Evolutionary conservation across 2,113 vertebrate genomes (phyloP).

Genomic region (Alligator mississippiensis): DNA sequence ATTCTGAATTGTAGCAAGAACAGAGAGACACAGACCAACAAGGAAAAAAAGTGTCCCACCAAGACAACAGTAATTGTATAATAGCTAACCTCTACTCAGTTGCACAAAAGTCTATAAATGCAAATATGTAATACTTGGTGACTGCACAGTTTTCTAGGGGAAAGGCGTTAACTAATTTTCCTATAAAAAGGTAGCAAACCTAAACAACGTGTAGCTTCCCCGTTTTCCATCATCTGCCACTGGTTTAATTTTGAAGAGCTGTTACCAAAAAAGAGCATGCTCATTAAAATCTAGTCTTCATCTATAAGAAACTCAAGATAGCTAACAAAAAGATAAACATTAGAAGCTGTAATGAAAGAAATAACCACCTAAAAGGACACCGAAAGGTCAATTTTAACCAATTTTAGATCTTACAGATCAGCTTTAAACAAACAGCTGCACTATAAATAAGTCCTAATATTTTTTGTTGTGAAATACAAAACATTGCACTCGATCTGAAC

Average conservation of each 20-base stretch:
- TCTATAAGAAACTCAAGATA: not conserved
- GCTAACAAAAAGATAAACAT: not conserved
- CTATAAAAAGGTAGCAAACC: not conserved
- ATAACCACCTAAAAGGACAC: rapidly evolving
- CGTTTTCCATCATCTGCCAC: not conserved
- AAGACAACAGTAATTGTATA: not conserved
- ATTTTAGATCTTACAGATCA: not conserved
- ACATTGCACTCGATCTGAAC: not conserved
- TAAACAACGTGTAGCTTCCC: not conserved
- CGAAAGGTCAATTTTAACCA: not conserved
- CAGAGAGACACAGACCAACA: not conserved
- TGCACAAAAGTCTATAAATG: not conserved
- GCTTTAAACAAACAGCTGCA: not conserved
- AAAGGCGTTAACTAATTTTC: not conserved
- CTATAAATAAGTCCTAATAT: not conserved
- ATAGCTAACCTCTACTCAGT: not conserved
- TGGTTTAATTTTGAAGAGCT: not conserved
- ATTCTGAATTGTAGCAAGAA: not conserved
- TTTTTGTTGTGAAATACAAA: not conserved
- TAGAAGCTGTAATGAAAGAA: not conserved
- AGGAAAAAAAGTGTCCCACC: not conserved
- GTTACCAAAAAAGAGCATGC: not conserved
- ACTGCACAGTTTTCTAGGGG: not conserved
- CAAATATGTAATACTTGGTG: not conserved
- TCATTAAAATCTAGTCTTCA: not conserved